These are phyloP conservation scores for Balanococcus diminutus DNA, from an alignment of 2,888 invertebrate genomes.

Conservation along the genomic window DNA sequence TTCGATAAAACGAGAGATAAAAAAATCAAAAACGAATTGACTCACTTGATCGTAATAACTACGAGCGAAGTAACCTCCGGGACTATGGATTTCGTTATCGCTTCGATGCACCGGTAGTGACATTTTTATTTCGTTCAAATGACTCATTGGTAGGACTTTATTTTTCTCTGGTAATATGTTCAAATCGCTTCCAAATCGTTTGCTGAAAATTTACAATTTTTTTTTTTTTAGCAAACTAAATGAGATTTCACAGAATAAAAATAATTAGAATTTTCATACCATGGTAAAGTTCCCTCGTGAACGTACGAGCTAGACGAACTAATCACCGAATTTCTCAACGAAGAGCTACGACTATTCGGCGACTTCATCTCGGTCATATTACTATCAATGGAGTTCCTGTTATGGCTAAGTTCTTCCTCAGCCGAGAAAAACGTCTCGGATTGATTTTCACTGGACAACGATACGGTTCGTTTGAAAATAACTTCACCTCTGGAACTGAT, in stretches of 20 bases:
- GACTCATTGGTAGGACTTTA: conserved; percentile 57
- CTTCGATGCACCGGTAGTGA: conserved; percentile 67
- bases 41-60: conserved; percentile 58
- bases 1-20: background rate
- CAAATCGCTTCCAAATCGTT: conserved; percentile 68
- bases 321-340: conserved; percentile 59
- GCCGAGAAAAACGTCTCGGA: conserved; percentile 93
- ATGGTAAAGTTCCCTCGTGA: conserved; percentile 41
- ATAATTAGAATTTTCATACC: background rate
- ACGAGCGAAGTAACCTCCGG: conserved; percentile 61
- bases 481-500: conserved; percentile 21
- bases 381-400: conserved; percentile 52
- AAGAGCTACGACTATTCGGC: conserved; percentile 59
- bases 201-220: conserved; percentile 60
- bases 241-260: background rate
- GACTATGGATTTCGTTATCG: conserved; percentile 70
- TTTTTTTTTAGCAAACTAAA: too few relatives aligned
- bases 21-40: background rate
- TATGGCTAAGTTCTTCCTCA: conserved; percentile 77
- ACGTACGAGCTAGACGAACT: conserved; percentile 45
- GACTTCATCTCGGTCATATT: conserved; percentile 55
- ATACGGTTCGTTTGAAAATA: conserved; percentile 78
- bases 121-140: conserved; percentile 57
- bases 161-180: conserved; percentile 63
- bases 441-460: conserved; percentile 87